Evolutionary conservation across 2,113 vertebrate genomes (phyloP).

Genomic region (Poecile atricapillus): DNA sequence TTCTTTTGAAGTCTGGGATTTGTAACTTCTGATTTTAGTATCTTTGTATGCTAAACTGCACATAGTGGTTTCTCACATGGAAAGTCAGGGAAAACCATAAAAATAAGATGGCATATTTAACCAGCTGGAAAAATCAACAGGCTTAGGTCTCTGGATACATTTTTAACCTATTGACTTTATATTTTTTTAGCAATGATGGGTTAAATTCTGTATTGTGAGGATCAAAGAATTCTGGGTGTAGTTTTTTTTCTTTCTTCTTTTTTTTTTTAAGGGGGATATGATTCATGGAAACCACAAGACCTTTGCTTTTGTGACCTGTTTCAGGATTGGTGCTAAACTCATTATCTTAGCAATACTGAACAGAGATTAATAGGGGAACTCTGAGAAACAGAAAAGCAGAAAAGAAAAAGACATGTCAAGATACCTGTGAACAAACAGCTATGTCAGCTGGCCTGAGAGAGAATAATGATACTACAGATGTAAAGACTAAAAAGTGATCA

Average conservation of each 20-base stretch:
- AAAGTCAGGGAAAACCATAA: neutral
- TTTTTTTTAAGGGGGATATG: neutral
- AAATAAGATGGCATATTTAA: neutral
- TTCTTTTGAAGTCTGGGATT: constrained; percentile 1
- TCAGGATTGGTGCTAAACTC: neutral
- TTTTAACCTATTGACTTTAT: neutral
- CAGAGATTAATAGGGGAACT: neutral
- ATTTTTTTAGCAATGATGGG: neutral
- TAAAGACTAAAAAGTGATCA: neutral
- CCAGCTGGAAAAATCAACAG: neutral
- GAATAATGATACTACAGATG: neutral
- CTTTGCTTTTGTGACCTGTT: neutral
- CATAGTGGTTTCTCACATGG: neutral
- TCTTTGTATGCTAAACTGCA: neutral
- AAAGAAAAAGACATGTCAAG: neutral
- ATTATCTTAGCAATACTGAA: neutral
- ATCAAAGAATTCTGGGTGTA: neutral
- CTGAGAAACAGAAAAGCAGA: neutral
- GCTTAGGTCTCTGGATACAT: neutral
- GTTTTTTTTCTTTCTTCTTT: no score
- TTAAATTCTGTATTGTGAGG: neutral
- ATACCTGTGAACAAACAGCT: neutral
- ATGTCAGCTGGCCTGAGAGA: neutral
- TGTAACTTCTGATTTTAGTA: neutral
- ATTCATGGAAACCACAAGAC: neutral